A percentile compares a stretch with the other conserved stretches of the same genome.
These are phyloP conservation scores for Cryptocephalus moraei DNA, from an alignment of 2,888 invertebrate genomes.

Conservation along the genomic window DNA sequence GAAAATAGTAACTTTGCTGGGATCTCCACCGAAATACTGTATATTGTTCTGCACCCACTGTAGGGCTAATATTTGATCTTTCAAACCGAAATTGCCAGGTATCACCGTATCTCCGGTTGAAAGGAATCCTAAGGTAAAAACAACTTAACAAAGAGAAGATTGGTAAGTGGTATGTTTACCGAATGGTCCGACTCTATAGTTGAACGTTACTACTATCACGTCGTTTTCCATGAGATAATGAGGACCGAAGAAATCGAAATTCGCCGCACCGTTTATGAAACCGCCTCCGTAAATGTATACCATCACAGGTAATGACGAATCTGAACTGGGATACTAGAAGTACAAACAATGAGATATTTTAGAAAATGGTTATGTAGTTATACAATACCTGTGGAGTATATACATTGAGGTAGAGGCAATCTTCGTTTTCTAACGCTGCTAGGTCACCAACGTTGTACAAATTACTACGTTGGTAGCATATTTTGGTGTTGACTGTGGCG, in stretches of 20 bases:
- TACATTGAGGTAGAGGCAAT: slow-evolving; percentile 20
- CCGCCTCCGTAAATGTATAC: slow-evolving; percentile 32
- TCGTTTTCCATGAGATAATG: slow-evolving; percentile 25
- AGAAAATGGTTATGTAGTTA: not conserved
- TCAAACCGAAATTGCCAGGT: slow-evolving; percentile 19
- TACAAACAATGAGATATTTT: not conserved
- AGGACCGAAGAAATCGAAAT: slow-evolving; percentile 33
- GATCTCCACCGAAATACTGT: slow-evolving; percentile 17
- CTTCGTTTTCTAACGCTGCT: slow-evolving; percentile 15
- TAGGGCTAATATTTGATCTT: slow-evolving; percentile 17
- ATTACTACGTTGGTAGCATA: slow-evolving; percentile 11
- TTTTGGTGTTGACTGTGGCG: slow-evolving; percentile 13
- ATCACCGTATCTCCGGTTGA: slow-evolving; percentile 13
- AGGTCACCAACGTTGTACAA: slow-evolving; percentile 3
- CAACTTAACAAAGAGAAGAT: not conserved
- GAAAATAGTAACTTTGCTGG: slow-evolving; percentile 16
- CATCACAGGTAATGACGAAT: slow-evolving; percentile 25
- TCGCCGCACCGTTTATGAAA: slow-evolving; percentile 24
- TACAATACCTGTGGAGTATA: slow-evolving; percentile 14
- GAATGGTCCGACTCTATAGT: slow-evolving; percentile 21
- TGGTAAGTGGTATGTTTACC: slow-evolving; percentile 4
- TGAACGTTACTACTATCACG: slow-evolving; percentile 26
- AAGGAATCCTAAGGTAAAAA: slow-evolving; percentile 23
- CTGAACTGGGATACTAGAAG: slow-evolving; percentile 4
- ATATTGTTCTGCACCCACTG: slow-evolving; percentile 17